These are phyloP conservation scores for Lapara coniferarum DNA, from an alignment of 2,888 invertebrate species.

Conservation along the genomic window DNA sequence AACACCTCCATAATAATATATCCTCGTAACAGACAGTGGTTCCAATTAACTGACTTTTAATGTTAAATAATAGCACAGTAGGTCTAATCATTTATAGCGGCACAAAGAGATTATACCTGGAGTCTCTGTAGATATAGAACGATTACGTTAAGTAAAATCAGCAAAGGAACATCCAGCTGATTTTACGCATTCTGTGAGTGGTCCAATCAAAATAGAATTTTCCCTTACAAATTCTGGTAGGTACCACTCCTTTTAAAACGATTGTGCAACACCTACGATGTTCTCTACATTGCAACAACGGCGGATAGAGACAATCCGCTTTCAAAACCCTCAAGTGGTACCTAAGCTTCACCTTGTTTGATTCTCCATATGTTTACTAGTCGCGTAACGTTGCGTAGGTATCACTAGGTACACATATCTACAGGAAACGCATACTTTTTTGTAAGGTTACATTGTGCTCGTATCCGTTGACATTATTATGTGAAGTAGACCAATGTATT, in stretches of 20 bases:
- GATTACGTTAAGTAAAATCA: too few species aligned
- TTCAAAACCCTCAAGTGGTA: conserved; percentile 29
- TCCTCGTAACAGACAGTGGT: conserved; percentile 6
- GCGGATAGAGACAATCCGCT: neutral
- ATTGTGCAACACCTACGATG: too few species aligned
- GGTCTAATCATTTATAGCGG: neutral
- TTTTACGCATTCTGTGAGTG: too few species aligned
- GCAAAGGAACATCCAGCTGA: too few species aligned
- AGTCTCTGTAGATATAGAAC: too few species aligned
- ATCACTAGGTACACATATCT: neutral
- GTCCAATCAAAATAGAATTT: too few species aligned
- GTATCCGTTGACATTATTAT: conserved; percentile 18
- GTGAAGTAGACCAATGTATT: neutral
- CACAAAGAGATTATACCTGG: too few species aligned
- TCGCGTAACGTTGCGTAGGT: conserved; percentile 4
- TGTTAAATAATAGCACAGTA: neutral
- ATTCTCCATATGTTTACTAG: conserved; percentile 24
- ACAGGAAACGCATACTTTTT: conserved; percentile 39
- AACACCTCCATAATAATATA: neutral
- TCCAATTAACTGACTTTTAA: neutral
- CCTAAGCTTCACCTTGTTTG: conserved; percentile 33
- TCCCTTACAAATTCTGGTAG: too few species aligned
- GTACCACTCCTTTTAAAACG: too few species aligned
- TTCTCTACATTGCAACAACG: too few species aligned
- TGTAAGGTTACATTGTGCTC: conserved; percentile 33